Evolutionary conservation across 2,113 vertebrate genomes (phyloP).

Genomic region (Myotis davidii): DNA sequence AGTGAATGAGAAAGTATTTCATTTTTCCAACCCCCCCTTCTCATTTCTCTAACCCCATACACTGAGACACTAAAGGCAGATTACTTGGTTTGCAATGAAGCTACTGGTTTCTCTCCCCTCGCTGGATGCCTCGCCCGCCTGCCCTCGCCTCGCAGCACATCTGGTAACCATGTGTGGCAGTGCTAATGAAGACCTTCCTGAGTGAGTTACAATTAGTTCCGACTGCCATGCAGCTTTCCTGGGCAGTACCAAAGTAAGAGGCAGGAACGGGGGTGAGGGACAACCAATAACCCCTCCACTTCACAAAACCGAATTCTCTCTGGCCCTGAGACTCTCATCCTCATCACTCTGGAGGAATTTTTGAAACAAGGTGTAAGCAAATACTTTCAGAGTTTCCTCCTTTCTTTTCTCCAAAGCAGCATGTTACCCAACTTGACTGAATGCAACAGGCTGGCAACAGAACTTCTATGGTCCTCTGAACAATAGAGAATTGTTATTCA

Average conservation of each 20-base stretch:
- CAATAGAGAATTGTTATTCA: slow-evolving; percentile 86
- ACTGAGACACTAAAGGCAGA: slow-evolving; percentile 94
- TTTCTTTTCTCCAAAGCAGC: slow-evolving; percentile 62
- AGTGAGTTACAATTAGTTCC: slow-evolving; percentile 94
- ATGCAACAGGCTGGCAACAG: slow-evolving; percentile 80
- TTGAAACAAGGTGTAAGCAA: slow-evolving; percentile 77
- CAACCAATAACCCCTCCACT: slow-evolving; percentile 77
- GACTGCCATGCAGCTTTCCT: slow-evolving; percentile 87
- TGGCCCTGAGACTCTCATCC: slow-evolving; percentile 76
- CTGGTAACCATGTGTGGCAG: slow-evolving; percentile 97
- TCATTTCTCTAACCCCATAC: slow-evolving; percentile 86
- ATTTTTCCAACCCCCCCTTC: slow-evolving; percentile 72
- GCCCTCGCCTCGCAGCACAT: slow-evolving; percentile 91
- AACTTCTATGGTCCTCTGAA: slow-evolving; percentile 77
- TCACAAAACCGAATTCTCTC: slow-evolving; percentile 68
- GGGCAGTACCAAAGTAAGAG: slow-evolving; percentile 68
- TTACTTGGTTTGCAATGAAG: slow-evolving; percentile 90
- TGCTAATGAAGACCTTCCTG: slow-evolving; percentile 98
- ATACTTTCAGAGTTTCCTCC: slow-evolving; percentile 74
- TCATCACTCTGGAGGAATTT: slow-evolving; percentile 57
- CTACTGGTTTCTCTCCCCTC: slow-evolving; percentile 78
- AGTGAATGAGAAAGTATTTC: slow-evolving; percentile 88
- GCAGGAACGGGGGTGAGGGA: slow-evolving; percentile 49
- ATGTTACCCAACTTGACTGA: slow-evolving; percentile 82
- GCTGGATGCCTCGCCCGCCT: slow-evolving; percentile 70